These are phyloP conservation scores for Lamproptera curius DNA, from an alignment of 2,888 invertebrate species.

Conservation along the genomic window DNA sequence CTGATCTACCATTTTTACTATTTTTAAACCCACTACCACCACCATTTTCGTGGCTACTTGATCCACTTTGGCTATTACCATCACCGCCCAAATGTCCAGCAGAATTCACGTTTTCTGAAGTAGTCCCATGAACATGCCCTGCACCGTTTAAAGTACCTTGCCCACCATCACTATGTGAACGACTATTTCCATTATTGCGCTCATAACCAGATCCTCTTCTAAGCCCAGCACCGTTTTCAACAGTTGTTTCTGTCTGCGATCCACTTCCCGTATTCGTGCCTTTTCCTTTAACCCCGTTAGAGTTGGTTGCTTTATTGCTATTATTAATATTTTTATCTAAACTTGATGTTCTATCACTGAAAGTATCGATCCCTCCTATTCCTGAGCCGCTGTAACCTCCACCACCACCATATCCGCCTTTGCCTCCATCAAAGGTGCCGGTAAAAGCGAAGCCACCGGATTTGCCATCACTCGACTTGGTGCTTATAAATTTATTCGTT, in stretches of 20 bases:
- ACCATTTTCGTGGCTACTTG: neutral
- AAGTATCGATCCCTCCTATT: too few species aligned
- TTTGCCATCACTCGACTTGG: conserved; percentile 62
- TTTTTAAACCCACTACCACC: neutral
- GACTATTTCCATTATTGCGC: neutral
- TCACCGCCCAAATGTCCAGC: too few species aligned
- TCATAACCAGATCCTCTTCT: neutral
- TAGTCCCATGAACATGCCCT: too few species aligned
- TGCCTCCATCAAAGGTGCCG: conserved; percentile 44
- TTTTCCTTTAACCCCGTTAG: too few species aligned
- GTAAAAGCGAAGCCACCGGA: conserved; percentile 68
- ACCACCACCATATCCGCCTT: conserved; percentile 63
- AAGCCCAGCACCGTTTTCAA: neutral
- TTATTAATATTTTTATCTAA: too few species aligned
- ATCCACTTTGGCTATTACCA: too few species aligned
- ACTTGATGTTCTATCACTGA: too few species aligned
- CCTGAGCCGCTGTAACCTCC: conserved; percentile 39
- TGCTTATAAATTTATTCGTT: conserved; percentile 44
- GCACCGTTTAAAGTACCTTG: too few species aligned
- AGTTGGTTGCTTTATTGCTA: too few species aligned
- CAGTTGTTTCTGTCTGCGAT: too few species aligned
- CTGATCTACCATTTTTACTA: neutral
- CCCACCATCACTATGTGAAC: neutral
- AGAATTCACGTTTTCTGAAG: too few species aligned
- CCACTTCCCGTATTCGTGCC: too few species aligned